Base-by-base conservation (phyloP, 2,797 vertebrate species). In the Urocyon cinereoargenteus region DNA sequence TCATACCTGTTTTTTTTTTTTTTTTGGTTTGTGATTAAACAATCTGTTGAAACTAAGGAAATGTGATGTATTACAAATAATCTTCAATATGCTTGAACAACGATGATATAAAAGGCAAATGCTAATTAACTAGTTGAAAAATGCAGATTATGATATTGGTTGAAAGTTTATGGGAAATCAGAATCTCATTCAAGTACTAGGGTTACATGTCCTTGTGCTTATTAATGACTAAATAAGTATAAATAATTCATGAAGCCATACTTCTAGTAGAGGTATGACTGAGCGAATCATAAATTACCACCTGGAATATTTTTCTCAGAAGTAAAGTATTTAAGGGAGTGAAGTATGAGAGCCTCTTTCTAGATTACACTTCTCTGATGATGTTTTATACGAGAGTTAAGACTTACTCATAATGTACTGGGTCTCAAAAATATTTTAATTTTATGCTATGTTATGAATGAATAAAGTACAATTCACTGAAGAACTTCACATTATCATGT, bases 231-330 rank as follows among this genome's bases (percentile, higher is more conserved):
- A 87, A 61, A 82, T 93, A 98, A 96, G 96, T 66, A 97, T 97
- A 95, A 98, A 98, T 98, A 97, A 98, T 97, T 97, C 57, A 98
- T 86, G 6, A 97, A 97, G 2, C 40, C 15, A 24, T 94, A 97
- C 97, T 98, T 49, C 28, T 98, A 93, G 78, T 90, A 91, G 96
- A 97, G 24, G 45, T 94, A 96, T 93, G 12, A 98, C 97, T 87
- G 24, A 95, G 45, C 4, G 97, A 91, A 90, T 97, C 28, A 97
- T 95, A 97, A 98, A 98, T 97, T 97, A 96, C 89, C 98, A 57
- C 68, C 84, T 93, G 40, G 93, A 97, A 88, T 11, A 0, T 53
- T 97, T 96, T 93, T 87, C 89, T 81, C 57, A 96, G 6, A 66
- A 88, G 53, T 26, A 34, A 96, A 95, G 51, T 90, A 97, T 98